Base-by-base conservation (phyloP, 2,888 invertebrate species). In the Eretmocerus hayati region DNA sequence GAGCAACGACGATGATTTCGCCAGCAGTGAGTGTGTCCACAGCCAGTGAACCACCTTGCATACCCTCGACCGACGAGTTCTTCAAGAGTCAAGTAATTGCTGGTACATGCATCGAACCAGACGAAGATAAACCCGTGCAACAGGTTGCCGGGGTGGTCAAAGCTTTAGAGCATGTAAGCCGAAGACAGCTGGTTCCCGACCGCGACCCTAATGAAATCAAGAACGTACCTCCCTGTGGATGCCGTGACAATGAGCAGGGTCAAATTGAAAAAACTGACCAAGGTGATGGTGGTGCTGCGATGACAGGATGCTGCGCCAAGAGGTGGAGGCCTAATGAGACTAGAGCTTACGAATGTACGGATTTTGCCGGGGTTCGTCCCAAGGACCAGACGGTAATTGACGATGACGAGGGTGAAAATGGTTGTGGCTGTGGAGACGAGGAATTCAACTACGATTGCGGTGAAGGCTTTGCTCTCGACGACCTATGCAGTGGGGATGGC, bases 151-250 rank as follows among this genome's bases (percentile, higher is more conserved):
- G 62, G n/a, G n/a, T 59, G 2, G 53, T 52, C 1, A 57, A 61
- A 31, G 55, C 58, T 0, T 40, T 53, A 2, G 50, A 49, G 20
- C 64, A 57, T 20, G 42, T 60, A n/a, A 58, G 62, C 2, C 37
- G 42, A 11, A 52, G 40, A 36, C 38, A 57, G 56, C 13, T 51
- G 51, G 40, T 37, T 38, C 49, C 49, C 49, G 40, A 51, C 38
- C 5, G 47, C 48, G 11, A 39, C 19, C 15, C 41, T 53, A 4
- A 22, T 54, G 8, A 33, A n/a, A 9, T 45, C 4, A 63, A 47
- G 45, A 65, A 66, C 32, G 60, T 68, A 23, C 63, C 62, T 16
- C 59, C 66, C 0, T 69, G 69, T 31, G 53, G 45, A 5, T 69
- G 69, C 35, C n/a, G n/a, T 19, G 55, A 57, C 1, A 21, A 43